Conservation (phyloP, 1,140 invertebrate genomes). For the Babylonia areolata region DNA sequence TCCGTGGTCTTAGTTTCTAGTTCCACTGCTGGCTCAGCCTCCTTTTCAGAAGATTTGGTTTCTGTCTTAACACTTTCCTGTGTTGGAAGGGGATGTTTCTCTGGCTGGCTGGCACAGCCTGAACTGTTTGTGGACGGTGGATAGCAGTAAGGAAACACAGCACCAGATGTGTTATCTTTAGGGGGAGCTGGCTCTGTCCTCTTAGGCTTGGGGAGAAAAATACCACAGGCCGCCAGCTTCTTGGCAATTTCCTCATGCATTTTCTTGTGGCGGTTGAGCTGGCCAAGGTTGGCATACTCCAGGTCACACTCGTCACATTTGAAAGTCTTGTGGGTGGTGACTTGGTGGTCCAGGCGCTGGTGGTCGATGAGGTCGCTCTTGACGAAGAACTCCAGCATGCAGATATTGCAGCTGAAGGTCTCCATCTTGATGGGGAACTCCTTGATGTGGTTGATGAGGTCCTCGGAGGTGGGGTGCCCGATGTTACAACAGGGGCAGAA, state of each 20-base stretch:
- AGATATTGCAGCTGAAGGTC: constrained; percentile 23
- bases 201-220: constrained; percentile 12
- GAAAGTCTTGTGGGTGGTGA: neutral
- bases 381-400: constrained; percentile 29
- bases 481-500: constrained; percentile 31
- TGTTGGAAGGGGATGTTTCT: neutral
- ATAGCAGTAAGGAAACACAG: neutral
- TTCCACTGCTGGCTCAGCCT: neutral
- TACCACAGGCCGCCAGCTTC: constrained; percentile 16
- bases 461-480: constrained; percentile 4
- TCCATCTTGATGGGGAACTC: constrained; percentile 22
- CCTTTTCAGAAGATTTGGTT: neutral
- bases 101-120: neutral
- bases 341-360: constrained; percentile 12
- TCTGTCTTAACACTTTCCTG: neutral
- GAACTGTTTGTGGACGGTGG: neutral
- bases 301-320: constrained; percentile 34
- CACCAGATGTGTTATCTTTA: neutral
- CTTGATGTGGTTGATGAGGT: constrained; percentile 33
- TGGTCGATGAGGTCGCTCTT: constrained; percentile 25
- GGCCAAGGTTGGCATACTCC: neutral
- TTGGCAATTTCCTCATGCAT: constrained; percentile 27
- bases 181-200: neutral
- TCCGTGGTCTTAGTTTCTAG: neutral
- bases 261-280: constrained; percentile 6